Base-by-base conservation (phyloP, 2,797 vertebrate species). In the Garrulus glandarius region DNA sequence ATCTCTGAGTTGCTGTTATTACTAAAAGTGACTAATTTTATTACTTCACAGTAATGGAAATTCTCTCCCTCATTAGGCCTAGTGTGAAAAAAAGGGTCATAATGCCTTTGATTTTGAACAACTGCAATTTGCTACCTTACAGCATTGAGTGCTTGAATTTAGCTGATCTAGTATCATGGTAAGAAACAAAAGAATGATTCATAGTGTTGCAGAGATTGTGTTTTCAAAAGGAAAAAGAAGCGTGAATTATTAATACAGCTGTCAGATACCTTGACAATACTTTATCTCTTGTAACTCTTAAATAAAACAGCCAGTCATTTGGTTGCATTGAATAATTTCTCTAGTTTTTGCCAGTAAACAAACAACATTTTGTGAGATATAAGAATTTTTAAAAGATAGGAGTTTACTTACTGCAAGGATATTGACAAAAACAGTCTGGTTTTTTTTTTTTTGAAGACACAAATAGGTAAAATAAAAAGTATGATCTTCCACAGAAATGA, bases 271-370 rank as follows among this genome's bases (percentile, higher is more conserved):
- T 68, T 78, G 53, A 75, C 52, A 93, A 50, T 70, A 43, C 46
- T 83, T 83, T 77, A 14, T 87, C 30, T 96, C 64, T 93, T 88
- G 64, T 80, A 95, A 86, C 27, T 95, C 56, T 86, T 90, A 89
- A 94, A 63, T 83, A 79, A 95, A 95, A 79, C 59, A 95, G 9
- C 50, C 26, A 68, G n/a, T 74, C 20, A 76, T 84, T 90, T 87
- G 37, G 29, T 89, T 86, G 19, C 29, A 61, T 30, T 81, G 56
- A 87, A 82, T 84, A 91, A 47, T 72, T 89, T 85, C 37, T 89
- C 9, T 82, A 36, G 36, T 59, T 88, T 44, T 27, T 94, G 50
- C 57, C 50, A 81, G 36, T 79, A 89, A 74, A 82, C 69, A 91
- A 95, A 82, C 9, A 64, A 22, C 11, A 53, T 78, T 59, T 79